phyloP scores from a whole-genome alignment of 1,140 invertebrate species.

The Elymnias hypermnestra region DNA sequence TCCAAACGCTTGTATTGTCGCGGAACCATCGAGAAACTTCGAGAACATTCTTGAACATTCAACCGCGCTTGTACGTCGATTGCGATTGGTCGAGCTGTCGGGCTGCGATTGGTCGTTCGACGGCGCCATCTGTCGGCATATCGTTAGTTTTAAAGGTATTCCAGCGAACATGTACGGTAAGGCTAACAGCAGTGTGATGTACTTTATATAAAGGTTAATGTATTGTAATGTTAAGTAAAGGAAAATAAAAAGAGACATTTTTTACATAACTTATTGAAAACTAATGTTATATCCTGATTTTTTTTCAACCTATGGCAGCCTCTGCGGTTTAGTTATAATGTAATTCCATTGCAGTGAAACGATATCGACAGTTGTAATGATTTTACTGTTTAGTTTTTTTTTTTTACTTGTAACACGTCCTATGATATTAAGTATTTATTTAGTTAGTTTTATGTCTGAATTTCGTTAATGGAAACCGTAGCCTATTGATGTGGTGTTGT shows the following conservation, averaged over 20 bases:
- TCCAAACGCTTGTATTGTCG: slow-evolving; percentile 12
- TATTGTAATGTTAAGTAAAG: slow-evolving; percentile 23
- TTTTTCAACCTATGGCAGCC: slow-evolving; percentile 14
- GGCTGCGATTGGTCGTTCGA: background rate
- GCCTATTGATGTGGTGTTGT: background rate
- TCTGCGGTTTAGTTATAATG: slow-evolving; percentile 3
- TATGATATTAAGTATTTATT: slow-evolving; percentile 73
- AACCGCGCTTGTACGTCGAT: background rate
- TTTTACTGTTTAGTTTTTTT: slow-evolving; percentile 47
- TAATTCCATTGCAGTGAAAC: background rate
- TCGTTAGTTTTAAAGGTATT: slow-evolving; percentile 9
- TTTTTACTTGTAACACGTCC: slow-evolving; percentile 59
- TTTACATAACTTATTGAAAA: slow-evolving; percentile 12
- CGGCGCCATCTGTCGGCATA: slow-evolving; percentile 1
- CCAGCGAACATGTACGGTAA: slow-evolving; percentile 10
- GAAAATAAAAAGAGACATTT: slow-evolving; percentile 23
- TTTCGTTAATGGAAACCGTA: slow-evolving; percentile 11
- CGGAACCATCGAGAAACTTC: slow-evolving; percentile 14
- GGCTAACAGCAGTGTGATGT: slow-evolving; percentile 32
- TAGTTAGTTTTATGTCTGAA: slow-evolving; percentile 49
- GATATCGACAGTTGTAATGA: slow-evolving; percentile 35
- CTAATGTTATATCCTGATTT: background rate
- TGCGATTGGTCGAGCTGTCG: background rate
- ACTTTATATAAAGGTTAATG: slow-evolving; percentile 29
- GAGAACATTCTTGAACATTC: too few relatives aligned